Base-by-base conservation (phyloP, 1,140 invertebrate genomes). In the Bradysia coprophila region DNA sequence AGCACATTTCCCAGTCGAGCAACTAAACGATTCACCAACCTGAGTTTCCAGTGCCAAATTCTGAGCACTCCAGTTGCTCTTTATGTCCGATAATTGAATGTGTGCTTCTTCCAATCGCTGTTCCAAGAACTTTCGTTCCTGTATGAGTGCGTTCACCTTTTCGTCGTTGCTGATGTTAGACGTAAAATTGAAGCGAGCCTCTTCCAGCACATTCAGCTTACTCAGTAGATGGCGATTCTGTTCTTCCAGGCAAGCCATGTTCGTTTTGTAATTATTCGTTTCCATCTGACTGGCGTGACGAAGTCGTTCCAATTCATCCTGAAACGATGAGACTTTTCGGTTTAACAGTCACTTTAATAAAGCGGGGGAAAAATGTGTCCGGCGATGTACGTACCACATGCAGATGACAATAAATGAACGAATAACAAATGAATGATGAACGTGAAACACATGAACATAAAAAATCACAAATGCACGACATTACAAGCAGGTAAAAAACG, bases 1-100 rank as follows among this genome's bases (percentile, higher is more conserved):
- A n/a, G n/a, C n/a, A n/a, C n/a, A n/a, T n/a, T n/a, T n/a, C n/a
- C n/a, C n/a, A n/a, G n/a, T n/a, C n/a, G n/a, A n/a, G 10, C 20
- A 18, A 37, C 4, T 18, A 21, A 23, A 20, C 28, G 3, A 34
- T 42, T 33, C n/a, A 55, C 45, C 57, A 31, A 82, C 78, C 68
- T 91, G 84, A 4, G 81, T 84, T 58, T 90, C 86, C 10, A 90
- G 56, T 4, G 80, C 76, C 4, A 82, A 75, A 48, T 90, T 89
- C 56, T 89, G 86, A 20, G 79, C 76, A 51, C 83, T 88, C 87
- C 85, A 90, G 1, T 81, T 83, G 2, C 81, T 83, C 55, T 90
- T 90, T 45, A 90, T 85, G 49, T 90, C 83, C 0, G 81, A 76
- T 1, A 92, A 56, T 56, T 89, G 84, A 45, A 89, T 64, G 53